Base-by-base conservation (phyloP, 53 echinoderm and acorn worm genomes). In the Crossaster papposus region DNA sequence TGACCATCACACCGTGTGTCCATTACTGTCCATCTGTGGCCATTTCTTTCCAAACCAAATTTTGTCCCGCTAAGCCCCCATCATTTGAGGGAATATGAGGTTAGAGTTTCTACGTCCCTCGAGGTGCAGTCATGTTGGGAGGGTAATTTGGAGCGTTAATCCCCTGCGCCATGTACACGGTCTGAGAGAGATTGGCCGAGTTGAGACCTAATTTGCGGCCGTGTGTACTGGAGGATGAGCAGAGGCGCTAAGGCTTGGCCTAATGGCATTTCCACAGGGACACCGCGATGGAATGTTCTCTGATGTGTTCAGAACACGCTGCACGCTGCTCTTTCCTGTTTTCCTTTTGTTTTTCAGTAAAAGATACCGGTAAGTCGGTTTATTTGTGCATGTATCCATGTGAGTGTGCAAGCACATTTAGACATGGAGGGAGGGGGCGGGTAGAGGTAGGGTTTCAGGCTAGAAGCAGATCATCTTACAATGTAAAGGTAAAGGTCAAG, bases 181-280 rank as follows among this genome's bases (percentile, higher is more conserved):
- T 51, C 32, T n/a, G 72, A 51, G 84, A 31, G 71, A 84, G 70
- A 84, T 44, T 14, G 84, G 78, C 30, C 50, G 72, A 65, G 72
- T 34, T 84, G 72, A 84, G 84, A 84, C 84, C 84, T 72, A 84
- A 84, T 84, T 84, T 84, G 84, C 50, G 84, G 72, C 30, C 17
- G 84, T 84, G 84, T 84, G 84, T 84, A 72, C 84, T 50, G 53
- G 84, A 29, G 84, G 72, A 84, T 84, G 30, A 84, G 30, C 34
- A 20, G 52, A 30, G 13, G 28, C 84, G 50, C 22, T 72, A 17
- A 28, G 30, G 84, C 84, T 84, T 84, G 54, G 50, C 52, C 72
- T 84, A 35, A 84, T 84, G 58, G 54, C 58, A 81, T 58, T 58
- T 81, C 81, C 81, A 31, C 34, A 12, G 81, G 33, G 81, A 81